A percentile compares a stretch with the other conserved stretches of the same genome.
Conservation (phyloP, 2,888 invertebrate genomes). For the Xestia xanthographa region DNA sequence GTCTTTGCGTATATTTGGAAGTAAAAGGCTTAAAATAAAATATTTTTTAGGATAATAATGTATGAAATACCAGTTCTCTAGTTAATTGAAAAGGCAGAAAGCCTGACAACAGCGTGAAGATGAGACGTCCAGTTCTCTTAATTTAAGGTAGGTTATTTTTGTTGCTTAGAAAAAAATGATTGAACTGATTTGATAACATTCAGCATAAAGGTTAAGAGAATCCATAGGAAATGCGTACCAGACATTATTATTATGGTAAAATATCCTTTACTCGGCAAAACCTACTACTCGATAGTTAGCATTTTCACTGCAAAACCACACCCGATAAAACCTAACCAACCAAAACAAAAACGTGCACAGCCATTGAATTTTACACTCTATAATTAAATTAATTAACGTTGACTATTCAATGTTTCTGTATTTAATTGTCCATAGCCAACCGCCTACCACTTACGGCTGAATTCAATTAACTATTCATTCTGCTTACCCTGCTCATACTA, state of each 20-base stretch:
- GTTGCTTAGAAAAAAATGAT: no score
- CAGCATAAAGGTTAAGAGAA: not conserved
- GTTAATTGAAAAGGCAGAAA: no score
- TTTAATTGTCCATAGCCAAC: slow-evolving; percentile 54
- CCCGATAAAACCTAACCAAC: not conserved
- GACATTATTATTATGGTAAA: not conserved
- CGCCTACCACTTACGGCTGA: slow-evolving; percentile 33
- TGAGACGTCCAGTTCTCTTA: no score
- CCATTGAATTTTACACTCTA: slow-evolving; percentile 43
- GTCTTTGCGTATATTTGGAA: no score
- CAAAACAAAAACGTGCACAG: slow-evolving; percentile 34
- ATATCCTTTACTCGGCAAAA: not conserved
- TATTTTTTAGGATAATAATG: no score
- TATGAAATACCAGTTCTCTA: no score
- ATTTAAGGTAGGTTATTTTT: no score
- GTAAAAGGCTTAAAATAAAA: no score
- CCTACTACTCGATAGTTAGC: not conserved
- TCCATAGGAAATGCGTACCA: not conserved
- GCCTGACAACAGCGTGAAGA: no score
- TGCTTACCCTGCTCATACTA: slow-evolving; percentile 33
- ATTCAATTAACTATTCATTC: slow-evolving; percentile 54
- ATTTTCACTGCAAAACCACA: not conserved
- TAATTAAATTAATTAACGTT: slow-evolving; percentile 45
- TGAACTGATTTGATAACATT: not conserved
- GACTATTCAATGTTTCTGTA: slow-evolving; percentile 48